Base-by-base conservation (phyloP, 2,888 invertebrate species). In the Pecten maximus region DNA sequence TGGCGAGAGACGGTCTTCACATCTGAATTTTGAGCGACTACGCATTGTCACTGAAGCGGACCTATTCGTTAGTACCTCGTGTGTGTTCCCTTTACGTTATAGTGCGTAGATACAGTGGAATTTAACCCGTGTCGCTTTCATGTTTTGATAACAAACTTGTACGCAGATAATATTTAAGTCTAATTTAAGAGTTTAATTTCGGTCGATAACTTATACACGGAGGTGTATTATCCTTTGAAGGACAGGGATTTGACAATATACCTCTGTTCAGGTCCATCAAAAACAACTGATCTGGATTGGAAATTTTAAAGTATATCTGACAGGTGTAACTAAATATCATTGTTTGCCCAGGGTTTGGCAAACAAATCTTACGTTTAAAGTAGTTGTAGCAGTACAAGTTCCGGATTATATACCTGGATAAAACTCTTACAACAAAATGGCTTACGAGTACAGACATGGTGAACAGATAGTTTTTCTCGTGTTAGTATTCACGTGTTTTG, bases 401-500 rank as follows among this genome's bases (percentile, higher is more conserved):
- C 23, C 74, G 74, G 74, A 28, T 28, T 74, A 35, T 35, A 35
- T 19, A 28, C 35, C 16, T 10, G 74, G 74, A 74, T 28, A 74
- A 28, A 28, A 3, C 8, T 23, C 3, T 74, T 74, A 74, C 28
- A 74, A 74, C 74, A 74, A 74, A 35, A 74, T 74, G 74, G 74
- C 74, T 74, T 74, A 35, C 74, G 74, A 74, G 35, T 74, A 74
- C 35, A 74, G 74, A 74, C 74, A 74, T 16, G 74, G 74, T 35
- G 74, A 74, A 74, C 74, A 74, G 35, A 74, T 74, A 35, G 3
- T 74, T 35, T 74, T 74, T 74, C 74, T 91, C 12, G n/a, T 91
- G 16, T 50, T 91, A 39, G 40, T 91, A 35, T 50, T 91, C 12
- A 19, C 91, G 12, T 54, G 87, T 40, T 60, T 91, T 44, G 88